These are phyloP conservation scores for Trochalopteron elliotii DNA, from an alignment of 2,113 vertebrate genomes.

Conservation along the genomic window DNA sequence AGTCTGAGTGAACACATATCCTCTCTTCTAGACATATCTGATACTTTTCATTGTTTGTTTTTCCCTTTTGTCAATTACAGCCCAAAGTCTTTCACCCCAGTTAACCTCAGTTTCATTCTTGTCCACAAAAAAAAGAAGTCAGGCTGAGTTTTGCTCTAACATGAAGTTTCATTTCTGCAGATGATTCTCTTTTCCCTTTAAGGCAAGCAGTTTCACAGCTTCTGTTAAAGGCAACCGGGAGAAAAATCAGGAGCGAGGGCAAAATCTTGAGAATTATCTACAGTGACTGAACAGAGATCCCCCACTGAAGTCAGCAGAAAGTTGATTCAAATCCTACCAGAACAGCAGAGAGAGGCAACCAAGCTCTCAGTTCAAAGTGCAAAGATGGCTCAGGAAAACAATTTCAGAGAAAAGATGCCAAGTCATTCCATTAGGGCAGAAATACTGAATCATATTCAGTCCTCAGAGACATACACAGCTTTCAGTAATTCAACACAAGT, in stretches of 20 bases:
- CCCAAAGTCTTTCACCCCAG: neutral
- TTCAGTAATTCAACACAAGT: neutral
- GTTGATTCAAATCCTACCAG: neutral
- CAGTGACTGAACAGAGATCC: neutral
- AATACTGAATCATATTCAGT: neutral
- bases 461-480: neutral
- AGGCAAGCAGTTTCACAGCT: neutral
- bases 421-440: neutral
- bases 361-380: neutral
- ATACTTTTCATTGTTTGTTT: neutral
- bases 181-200: neutral
- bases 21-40: neutral
- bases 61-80: neutral
- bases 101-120: neutral
- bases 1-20: neutral
- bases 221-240: neutral
- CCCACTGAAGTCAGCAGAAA: neutral
- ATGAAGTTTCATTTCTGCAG: neutral
- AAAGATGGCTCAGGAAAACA: neutral
- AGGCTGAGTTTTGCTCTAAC: neutral
- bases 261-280: neutral
- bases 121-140: neutral
- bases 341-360: neutral
- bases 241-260: neutral
- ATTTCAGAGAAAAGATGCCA: neutral